A percentile compares a stretch with the other conserved stretches of the same genome.
Evolutionary conservation across 1,140 invertebrate genomes (phyloP).

Genomic region (Drosophila gunungcola): DNA sequence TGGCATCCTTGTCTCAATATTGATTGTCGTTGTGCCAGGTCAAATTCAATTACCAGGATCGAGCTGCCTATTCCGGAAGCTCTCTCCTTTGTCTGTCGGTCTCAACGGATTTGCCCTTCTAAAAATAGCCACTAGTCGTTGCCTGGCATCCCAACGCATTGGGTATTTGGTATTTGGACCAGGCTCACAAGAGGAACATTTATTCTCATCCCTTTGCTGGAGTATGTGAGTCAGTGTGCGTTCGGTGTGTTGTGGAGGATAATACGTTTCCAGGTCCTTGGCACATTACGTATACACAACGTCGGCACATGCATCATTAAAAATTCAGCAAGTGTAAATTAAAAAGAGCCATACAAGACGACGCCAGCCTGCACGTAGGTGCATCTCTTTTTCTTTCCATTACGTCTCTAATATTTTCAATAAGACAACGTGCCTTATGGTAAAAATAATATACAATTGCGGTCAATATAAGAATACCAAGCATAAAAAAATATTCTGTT

Average conservation of each 20-base stretch:
- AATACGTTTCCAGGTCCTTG: conserved; percentile 23
- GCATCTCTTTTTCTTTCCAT: conserved; percentile 45
- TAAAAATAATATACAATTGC: conserved; percentile 3
- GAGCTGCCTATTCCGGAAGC: conserved; percentile 34
- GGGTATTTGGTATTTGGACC: conserved; percentile 34
- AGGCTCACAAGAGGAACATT: conserved; percentile 3
- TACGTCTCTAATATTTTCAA: conserved; percentile 57
- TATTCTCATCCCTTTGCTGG: conserved; percentile 3
- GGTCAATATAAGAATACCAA: neutral
- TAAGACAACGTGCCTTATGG: conserved; percentile 34
- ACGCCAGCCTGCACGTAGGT: conserved; percentile 56
- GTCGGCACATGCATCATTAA: conserved; percentile 51
- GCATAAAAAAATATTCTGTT: no score
- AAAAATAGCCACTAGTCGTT: conserved; percentile 61
- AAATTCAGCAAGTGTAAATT: conserved; percentile 73
- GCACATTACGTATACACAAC: conserved; percentile 55
- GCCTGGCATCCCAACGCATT: conserved; percentile 36
- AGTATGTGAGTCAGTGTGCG: neutral
- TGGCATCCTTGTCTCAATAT: conserved; percentile 31
- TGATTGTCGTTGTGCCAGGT: conserved; percentile 63
- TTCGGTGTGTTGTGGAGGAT: conserved; percentile 2
- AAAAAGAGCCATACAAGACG: conserved; percentile 42
- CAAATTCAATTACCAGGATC: conserved; percentile 68
- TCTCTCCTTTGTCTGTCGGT: conserved; percentile 27
- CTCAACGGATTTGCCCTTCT: conserved; percentile 37